Percentiles rank a stretch among this genome's conserved stretches.
Evolutionary conservation across 2,888 invertebrate genomes (phyloP).

Genomic region (Rhamnusium bicolor): DNA sequence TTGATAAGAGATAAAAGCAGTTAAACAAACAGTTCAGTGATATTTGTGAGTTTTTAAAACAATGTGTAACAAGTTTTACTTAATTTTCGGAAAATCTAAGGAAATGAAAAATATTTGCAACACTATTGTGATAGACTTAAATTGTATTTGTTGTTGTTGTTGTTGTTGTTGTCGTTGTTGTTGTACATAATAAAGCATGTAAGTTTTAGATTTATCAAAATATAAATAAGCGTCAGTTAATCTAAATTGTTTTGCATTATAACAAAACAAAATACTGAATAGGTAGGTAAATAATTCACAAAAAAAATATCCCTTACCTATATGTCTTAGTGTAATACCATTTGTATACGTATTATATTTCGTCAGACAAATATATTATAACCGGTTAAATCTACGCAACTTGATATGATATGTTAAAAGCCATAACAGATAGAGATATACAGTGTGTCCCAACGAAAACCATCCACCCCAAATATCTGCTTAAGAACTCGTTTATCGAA

Average conservation of each 20-base stretch:
- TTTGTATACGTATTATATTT: too few relatives aligned
- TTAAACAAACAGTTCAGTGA: conserved; percentile 28
- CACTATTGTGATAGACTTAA: conserved; percentile 44
- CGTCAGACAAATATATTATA: neutral
- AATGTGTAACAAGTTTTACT: conserved; percentile 15
- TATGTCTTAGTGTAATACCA: too few relatives aligned
- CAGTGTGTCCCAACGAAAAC: too few relatives aligned
- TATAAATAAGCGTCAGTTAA: conserved; percentile 22
- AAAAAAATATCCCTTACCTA: too few relatives aligned
- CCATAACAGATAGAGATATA: too few relatives aligned
- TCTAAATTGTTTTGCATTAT: neutral
- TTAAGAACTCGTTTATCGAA: too few relatives aligned
- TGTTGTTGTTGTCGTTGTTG: conserved; percentile 47
- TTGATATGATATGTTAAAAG: neutral
- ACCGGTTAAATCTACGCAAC: neutral
- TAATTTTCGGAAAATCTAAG: conserved; percentile 11
- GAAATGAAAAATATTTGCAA: conserved; percentile 8
- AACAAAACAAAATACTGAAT: neutral
- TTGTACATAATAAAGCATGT: conserved; percentile 52
- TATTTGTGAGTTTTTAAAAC: conserved; percentile 32
- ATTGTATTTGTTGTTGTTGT: conserved; percentile 50
- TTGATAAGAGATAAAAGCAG: conserved; percentile 31
- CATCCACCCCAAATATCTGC: too few relatives aligned
- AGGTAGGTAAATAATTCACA: neutral
- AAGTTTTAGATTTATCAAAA: conserved; percentile 38